These are phyloP conservation scores for Hypanus sabinus DNA, from an alignment of 2,113 vertebrate genomes.

Conservation along the genomic window DNA sequence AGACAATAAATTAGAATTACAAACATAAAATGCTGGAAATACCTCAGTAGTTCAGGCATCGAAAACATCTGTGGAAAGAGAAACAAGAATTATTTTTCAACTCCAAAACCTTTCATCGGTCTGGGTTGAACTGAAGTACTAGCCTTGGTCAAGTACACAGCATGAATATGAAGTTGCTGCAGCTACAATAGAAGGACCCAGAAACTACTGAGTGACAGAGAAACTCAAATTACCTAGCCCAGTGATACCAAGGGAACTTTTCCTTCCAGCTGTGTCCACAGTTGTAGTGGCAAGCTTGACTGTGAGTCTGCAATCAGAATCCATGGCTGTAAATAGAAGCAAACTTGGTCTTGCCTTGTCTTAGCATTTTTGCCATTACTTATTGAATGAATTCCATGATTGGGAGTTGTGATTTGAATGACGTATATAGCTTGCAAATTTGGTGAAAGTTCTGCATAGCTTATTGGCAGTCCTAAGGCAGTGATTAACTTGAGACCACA, in stretches of 20 bases:
- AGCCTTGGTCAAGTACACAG: background rate
- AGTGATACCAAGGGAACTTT: background rate
- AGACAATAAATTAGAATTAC: background rate
- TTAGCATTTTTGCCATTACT: background rate
- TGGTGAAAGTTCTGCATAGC: background rate
- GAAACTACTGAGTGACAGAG: background rate
- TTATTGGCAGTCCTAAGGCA: background rate
- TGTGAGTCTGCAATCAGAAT: background rate
- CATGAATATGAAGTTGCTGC: no score
- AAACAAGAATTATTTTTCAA: no score
- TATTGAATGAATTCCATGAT: background rate
- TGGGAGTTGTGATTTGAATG: background rate
- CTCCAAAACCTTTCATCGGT: no score
- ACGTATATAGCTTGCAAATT: background rate
- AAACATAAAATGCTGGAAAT: no score
- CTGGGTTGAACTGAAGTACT: no score
- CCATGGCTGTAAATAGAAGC: background rate
- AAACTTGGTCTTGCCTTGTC: no score
- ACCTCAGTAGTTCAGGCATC: no score
- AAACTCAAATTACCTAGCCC: background rate
- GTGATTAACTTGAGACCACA: background rate
- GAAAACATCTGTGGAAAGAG: no score
- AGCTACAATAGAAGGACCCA: no score
- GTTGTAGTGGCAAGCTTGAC: background rate
- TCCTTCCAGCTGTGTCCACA: background rate